Conservation (phyloP, 2,888 invertebrate species). For the Trisateles emortualis region DNA sequence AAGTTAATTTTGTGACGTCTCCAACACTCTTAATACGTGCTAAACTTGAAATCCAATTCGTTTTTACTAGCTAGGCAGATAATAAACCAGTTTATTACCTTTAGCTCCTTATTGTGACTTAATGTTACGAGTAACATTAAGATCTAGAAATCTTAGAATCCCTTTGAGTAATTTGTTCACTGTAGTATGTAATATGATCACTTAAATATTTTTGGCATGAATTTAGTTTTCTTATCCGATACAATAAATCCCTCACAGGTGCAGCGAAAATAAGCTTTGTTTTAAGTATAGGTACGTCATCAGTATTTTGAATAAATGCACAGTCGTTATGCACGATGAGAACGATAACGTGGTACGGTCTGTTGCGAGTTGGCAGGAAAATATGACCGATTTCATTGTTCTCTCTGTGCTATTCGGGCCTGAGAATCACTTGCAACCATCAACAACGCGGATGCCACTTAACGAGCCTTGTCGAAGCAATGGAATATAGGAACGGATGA, state of each 20-base stretch:
- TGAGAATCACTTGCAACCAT: slow-evolving; percentile 85
- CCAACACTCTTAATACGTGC: slow-evolving; percentile 58
- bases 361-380: slow-evolving; percentile 81
- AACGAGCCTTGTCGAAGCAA: slow-evolving; percentile 85
- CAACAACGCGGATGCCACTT: slow-evolving; percentile 83
- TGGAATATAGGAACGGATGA: slow-evolving; percentile 82
- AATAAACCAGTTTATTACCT: slow-evolving; percentile 60
- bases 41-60: slow-evolving; percentile 69
- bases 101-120: slow-evolving; percentile 44
- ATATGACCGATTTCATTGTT: slow-evolving; percentile 87
- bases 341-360: slow-evolving; percentile 80
- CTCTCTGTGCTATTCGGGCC: slow-evolving; percentile 75
- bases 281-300: slow-evolving; percentile 72
- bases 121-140: slow-evolving; percentile 22
- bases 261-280: slow-evolving; percentile 75
- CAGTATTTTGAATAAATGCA: slow-evolving; percentile 76
- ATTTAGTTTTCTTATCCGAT: not conserved
- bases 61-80: slow-evolving; percentile 65
- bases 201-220: not conserved
- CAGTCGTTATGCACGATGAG: slow-evolving; percentile 81
- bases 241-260: slow-evolving; percentile 69
- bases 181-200: slow-evolving; percentile 16
- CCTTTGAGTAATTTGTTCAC: slow-evolving; percentile 17
- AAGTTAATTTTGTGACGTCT: slow-evolving; percentile 53
- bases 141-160: slow-evolving; percentile 28